Evolutionary conservation across 2,797 vertebrate genomes (phyloP), one percentile per base, ranked within the genome.

Genomic region (Alectoris magna): DNA sequence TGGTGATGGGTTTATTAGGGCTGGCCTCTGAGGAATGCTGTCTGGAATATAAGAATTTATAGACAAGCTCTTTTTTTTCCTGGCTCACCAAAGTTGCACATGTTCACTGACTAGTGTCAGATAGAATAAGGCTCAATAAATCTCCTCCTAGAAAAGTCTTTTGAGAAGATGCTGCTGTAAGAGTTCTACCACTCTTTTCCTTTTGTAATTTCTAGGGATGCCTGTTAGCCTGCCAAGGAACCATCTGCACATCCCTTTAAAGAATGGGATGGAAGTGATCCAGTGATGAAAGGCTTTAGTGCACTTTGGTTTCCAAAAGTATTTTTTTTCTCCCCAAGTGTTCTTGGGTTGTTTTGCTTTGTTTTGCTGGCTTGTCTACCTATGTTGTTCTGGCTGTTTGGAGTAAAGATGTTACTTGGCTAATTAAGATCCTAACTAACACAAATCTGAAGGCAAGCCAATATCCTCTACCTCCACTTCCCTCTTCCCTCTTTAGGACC

Each of bases 21-120:
- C 91, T 93, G 80, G 84, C 80, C 91, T 95, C 93, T 77, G 90
- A 95, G 87, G 89, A 92, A n/a, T 77, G 87, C 68, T 64, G 95
- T 95, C 95, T 96, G 91, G 74, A 92, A 74, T 55, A n/a, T 36
- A 77, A 88, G 87, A 92, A 96, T 96, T 95, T 96, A 95, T 88
- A 88, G 95, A 91, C 80, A 87, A 90, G 44, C n/a, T 81, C 73
- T 76, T 67, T 70, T 90, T 94, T 68, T 10, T 67, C 8, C 77
- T 51, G 78, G 67, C 92, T 95, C 91, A 87, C 87, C 91, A 66
- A 82, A 92, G 87, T 55, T 84, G 66, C 71, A 91, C 77, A 76
- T 90, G 80, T 95, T 94, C 94, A 91, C 83, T 93, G 93, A 90
- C 89, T 92, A 56, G 74, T 90, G 92, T 93, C 96, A 94, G 87